Percentiles rank a stretch among this genome's conserved stretches.
Conservation (phyloP, 2,113 vertebrate genomes). For the Chrysemys picta region DNA sequence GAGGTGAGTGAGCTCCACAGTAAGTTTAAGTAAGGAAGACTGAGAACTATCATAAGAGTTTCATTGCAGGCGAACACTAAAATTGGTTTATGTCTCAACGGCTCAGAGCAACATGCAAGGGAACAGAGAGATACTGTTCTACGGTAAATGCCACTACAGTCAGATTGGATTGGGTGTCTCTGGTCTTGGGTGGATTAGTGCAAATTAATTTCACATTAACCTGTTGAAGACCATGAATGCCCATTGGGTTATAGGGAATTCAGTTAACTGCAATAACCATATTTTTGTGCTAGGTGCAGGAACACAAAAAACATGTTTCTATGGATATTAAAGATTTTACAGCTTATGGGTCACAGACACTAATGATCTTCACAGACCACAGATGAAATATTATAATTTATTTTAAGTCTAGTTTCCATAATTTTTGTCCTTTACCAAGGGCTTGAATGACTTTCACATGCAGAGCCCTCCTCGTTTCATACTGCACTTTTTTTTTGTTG, state of each 20-base stretch:
- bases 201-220: slow-evolving; percentile 66
- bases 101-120: background rate
- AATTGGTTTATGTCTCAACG: background rate
- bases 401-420: slow-evolving; percentile 31
- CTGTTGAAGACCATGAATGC: slow-evolving; percentile 42
- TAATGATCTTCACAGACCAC: slow-evolving; percentile 48
- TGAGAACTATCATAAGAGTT: background rate
- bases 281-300: slow-evolving; percentile 58
- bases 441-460: background rate
- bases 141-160: slow-evolving; percentile 10
- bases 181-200: slow-evolving; percentile 53
- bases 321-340: slow-evolving; percentile 39
- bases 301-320: slow-evolving; percentile 32
- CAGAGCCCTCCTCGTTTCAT: background rate
- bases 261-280: slow-evolving; percentile 62
- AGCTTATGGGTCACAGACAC: slow-evolving; percentile 50
- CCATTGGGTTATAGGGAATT: slow-evolving; percentile 48
- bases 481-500: background rate
- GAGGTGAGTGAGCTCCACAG: background rate
- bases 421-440: background rate
- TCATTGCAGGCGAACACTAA: background rate
- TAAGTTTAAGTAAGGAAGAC: background rate
- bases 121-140: slow-evolving; percentile 24
- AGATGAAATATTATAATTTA: background rate
- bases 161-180: background rate